These are phyloP conservation scores for Pitta sordida DNA, from an alignment of 2,113 vertebrate genomes.

Conservation along the genomic window DNA sequence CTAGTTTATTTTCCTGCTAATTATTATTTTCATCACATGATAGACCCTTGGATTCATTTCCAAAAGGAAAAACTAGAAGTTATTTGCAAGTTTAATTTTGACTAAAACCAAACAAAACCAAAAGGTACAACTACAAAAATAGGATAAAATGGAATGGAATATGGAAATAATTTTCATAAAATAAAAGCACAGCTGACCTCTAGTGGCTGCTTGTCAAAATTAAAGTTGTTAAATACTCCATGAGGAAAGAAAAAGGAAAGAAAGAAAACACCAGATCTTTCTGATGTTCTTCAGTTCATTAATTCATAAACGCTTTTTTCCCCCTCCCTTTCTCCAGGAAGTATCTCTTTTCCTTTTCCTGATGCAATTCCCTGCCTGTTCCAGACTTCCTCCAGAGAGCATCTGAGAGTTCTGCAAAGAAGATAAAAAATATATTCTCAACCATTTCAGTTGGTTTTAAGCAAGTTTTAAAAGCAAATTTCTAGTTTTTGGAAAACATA, in stretches of 20 bases:
- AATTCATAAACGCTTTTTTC: no score
- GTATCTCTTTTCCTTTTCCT: background rate
- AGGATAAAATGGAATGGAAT: background rate
- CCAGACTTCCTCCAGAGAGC: background rate
- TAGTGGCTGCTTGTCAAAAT: constrained; percentile 54
- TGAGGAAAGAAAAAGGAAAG: background rate
- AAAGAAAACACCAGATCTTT: rapidly evolving
- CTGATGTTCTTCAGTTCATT: no score
- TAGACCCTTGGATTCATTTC: background rate
- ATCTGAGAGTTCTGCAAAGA: background rate
- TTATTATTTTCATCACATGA: background rate
- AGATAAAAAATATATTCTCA: background rate
- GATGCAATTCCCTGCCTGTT: background rate
- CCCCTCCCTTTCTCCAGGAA: background rate
- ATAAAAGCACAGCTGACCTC: constrained; percentile 60
- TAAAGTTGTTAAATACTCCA: background rate
- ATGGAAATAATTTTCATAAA: background rate
- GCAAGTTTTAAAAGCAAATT: background rate
- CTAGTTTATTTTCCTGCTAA: background rate
- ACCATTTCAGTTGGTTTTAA: background rate
- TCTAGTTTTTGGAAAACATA: background rate
- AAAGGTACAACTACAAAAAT: background rate
- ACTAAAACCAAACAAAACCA: background rate
- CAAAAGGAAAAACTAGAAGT: background rate
- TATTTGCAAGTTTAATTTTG: background rate